Evolutionary conservation across 2,113 vertebrate species (phyloP), one percentile per base, ranked within the genome.

Genomic region (Conger conger): DNA sequence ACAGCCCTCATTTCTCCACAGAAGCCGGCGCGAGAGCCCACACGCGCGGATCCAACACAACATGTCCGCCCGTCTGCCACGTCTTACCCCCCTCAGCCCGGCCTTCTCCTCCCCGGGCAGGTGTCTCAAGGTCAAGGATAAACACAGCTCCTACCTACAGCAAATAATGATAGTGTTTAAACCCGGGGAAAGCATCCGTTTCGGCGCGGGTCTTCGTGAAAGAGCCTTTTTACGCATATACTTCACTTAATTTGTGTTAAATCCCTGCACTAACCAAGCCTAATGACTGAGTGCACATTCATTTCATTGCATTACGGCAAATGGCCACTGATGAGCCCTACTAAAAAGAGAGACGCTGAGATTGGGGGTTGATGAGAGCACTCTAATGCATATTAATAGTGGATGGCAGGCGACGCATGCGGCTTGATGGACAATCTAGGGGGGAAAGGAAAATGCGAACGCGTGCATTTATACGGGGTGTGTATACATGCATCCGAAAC

Each of bases 241-340:
- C 91, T 93, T 93, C 86, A 92, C 91, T 94, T 93, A 92, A 94
- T 94, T 94, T 94, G 92, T 92, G 91, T 93, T 94, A 93, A 93
- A 92, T 92, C 91, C 91, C 88, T 86, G 91, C 90, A 92, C 91
- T 93, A 91, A 92, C 89, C 91, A 80, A 83, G 90, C 90, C 90
- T 93, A 93, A 93, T 92, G 92, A 92, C 92, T 87, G 88, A 87
- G 88, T 93, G 92, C 91, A 90, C 91, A 91, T 91, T 92, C 91
- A 94, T 93, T 95, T 92, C 92, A 88, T 91, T 91, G 86, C 89
- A 90, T 87, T 90, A 92, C 89, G 90, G 91, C 91, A 91, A 92
- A 94, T 92, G 89, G 92, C 91, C 87, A 86, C 90, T 93, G 93
- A 94, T 94, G 91, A 91, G 93, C 87, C 88, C 78, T 20, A 83